Evolutionary conservation across 2,888 invertebrate species (phyloP), one percentile per base, ranked within the genome.

Genomic region (Epicampocera succincta): DNA sequence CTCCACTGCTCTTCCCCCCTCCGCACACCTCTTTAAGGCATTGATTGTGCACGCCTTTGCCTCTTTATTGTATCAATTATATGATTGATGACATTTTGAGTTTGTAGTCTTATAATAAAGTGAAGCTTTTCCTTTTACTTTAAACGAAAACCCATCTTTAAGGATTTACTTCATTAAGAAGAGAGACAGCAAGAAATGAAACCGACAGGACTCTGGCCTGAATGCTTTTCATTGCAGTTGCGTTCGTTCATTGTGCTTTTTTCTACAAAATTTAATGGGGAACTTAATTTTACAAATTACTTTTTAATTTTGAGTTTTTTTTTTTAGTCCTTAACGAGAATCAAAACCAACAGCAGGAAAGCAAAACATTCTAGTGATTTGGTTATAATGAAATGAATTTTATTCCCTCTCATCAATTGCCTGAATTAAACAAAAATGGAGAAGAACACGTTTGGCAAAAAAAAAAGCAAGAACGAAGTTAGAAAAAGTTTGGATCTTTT

Each of bases 81-180:
- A 73, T 81, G 81, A 81, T 81, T 81, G 81, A 81, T 81, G 81
- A 81, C 72, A 77, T 73, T 81, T 72, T 73, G 25, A 63, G 63
- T 73, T 68, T 71, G 60, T 75, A 40, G 38, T 54, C 44, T 44
- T 42, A 48, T 75, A 71, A 60, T 60, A 74, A 75, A 80, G 42
- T 76, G 72, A 60, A 75, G 19, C 21, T 66, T 46, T 50, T 15
- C n/a, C 46, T 46, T 40, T 25, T 42, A 48, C 38, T 71, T 71
- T n/a, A 48, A 33, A 46, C 15, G 40, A 76, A 52, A 46, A 56
- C 60, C 60, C 48, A 71, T 80, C 69, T 69, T 63, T 48, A 63
- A 69, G 74, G 80, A 69, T 80, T 80, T 80, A 65, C 58, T 75
- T 75, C 63, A 75, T 80, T 75, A 75, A 66, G 75, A 68, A 48